Evolutionary conservation across 2,113 vertebrate genomes (phyloP), one percentile per base, ranked within the genome.

Genomic region (Illadopsis cleaveri): DNA sequence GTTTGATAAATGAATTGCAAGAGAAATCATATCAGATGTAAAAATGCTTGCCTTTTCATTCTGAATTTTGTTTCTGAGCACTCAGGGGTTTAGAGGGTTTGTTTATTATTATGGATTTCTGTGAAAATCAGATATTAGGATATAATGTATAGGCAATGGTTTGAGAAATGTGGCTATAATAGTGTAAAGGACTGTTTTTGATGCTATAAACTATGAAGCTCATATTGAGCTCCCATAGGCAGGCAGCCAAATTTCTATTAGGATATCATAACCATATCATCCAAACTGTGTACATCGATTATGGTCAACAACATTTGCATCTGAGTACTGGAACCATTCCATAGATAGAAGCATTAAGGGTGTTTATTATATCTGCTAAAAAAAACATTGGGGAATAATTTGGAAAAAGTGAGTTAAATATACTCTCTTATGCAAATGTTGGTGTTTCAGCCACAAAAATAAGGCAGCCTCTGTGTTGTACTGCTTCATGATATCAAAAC

Each of bases 181-280:
- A 70, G 33, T 73, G 42, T 92, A 90, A 90, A 94, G 38, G 28
- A 89, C 38, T 93, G 25, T 89, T 93, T 84, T 84, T 78, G 83
- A 64, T 89, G 44, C 83, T 92, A 68, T 90, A 86, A 89, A 94
- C 76, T 66, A 19, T 64, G 80, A 89, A 81, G 47, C 76, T 92
- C 38, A 71, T 86, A 89, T 81, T 94, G 86, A 93, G 86, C 47
- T 93, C 80, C 86, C 47, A 56, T 86, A 81, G 94, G 92, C 93
- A 92, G 76, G 50, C 82, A 90, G 92, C 92, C 96, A 94, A 86
- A 95, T 95, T 97, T 95, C 94, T 90, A 77, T 93, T 97, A 93
- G 77, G 60, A 25, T 94, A 84, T 84, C 93, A 94, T 96, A 95
- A 94, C 51, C 30, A 37, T 86, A 83, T 89, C 86, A 92, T 89